These are phyloP conservation scores for Loxodonta africana DNA, from an alignment of 2,113 vertebrate species.

Conservation along the genomic window DNA sequence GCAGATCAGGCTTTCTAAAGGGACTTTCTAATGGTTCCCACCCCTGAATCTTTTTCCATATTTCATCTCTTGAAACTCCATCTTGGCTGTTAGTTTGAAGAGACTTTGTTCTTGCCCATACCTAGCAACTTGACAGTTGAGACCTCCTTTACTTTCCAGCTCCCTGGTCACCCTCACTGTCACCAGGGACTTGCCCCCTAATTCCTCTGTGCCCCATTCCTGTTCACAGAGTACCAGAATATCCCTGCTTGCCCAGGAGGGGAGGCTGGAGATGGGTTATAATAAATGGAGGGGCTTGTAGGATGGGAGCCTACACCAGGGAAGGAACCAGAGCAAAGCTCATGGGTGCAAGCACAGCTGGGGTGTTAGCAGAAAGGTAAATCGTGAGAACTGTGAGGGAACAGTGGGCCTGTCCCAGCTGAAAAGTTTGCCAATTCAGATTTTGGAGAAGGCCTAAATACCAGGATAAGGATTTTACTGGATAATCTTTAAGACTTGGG, in stretches of 20 bases:
- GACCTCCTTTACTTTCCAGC: no score
- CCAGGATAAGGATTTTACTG: not conserved
- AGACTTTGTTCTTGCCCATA: not conserved
- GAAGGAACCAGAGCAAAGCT: not conserved
- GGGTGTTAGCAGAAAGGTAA: not conserved
- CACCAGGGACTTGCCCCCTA: accelerated
- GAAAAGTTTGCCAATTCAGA: not conserved
- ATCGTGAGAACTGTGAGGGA: not conserved
- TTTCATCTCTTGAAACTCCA: not conserved
- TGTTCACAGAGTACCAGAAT: not conserved
- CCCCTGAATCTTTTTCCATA: not conserved
- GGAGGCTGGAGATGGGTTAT: not conserved
- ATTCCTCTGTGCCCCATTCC: not conserved
- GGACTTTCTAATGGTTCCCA: accelerated
- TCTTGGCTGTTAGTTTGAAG: not conserved
- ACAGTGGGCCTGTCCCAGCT: not conserved
- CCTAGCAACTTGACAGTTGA: not conserved
- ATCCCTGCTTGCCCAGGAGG: not conserved
- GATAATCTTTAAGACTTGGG: not conserved
- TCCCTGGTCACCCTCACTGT: not conserved
- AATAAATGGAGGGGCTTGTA: not conserved
- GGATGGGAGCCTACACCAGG: not conserved
- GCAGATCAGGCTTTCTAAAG: no score
- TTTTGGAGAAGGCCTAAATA: not conserved
- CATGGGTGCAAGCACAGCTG: not conserved